Evolutionary conservation across 2,113 vertebrate species (phyloP).

Genomic region (Tonatia bakeri): DNA sequence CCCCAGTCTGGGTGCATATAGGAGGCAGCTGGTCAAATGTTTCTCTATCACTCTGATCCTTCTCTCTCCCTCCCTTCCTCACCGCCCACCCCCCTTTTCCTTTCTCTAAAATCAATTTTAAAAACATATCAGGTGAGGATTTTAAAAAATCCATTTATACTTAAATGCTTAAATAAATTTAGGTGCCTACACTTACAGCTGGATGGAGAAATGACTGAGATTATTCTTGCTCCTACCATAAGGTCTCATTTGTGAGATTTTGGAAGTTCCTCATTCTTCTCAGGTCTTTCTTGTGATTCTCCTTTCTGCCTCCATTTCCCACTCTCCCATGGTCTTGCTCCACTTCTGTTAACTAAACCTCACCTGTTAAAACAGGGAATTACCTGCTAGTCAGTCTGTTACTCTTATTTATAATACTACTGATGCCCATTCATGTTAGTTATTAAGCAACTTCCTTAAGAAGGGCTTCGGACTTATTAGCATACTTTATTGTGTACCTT

Average conservation of each 20-base stretch:
- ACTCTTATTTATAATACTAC: background rate
- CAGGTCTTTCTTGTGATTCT: background rate
- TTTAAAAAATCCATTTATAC: too few species aligned
- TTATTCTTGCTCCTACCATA: background rate
- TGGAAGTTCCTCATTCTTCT: background rate
- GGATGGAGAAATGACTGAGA: background rate
- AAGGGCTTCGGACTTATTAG: background rate
- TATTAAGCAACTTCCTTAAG: background rate
- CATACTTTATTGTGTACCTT: background rate
- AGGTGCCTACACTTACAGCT: background rate
- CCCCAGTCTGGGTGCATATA: too few species aligned
- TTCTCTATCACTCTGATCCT: background rate
- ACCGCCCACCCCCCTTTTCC: background rate
- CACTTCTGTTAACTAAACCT: background rate
- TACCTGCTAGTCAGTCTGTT: background rate
- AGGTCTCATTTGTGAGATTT: background rate
- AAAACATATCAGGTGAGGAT: too few species aligned
- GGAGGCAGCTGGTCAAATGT: too few species aligned
- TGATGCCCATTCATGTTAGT: background rate
- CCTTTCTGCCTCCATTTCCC: background rate
- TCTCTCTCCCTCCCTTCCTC: background rate
- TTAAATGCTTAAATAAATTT: background rate
- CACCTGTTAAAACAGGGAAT: background rate
- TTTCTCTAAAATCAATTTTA: background rate
- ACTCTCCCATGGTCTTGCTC: background rate